These are phyloP conservation scores for Apomyelois bistriatella DNA, from an alignment of 2,888 invertebrate species.

Conservation along the genomic window DNA sequence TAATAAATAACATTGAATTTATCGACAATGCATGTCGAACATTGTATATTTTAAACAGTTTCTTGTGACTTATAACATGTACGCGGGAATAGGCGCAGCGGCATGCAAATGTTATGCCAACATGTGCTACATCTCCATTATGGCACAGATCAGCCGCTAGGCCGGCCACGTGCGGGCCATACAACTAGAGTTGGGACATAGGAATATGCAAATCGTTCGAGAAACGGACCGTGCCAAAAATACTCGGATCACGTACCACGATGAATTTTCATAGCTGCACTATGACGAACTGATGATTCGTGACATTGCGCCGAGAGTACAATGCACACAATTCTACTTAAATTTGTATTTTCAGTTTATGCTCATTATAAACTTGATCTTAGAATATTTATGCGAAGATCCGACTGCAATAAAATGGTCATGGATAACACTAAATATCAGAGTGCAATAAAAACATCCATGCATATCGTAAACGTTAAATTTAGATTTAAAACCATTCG, in stretches of 20 bases:
- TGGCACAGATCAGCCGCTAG: constrained; percentile 33
- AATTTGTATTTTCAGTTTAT: constrained; percentile 15
- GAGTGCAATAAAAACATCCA: not conserved
- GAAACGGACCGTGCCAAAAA: constrained; percentile 49
- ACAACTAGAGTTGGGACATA: constrained; percentile 39
- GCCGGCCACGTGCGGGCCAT: constrained; percentile 53
- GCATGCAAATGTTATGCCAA: constrained; percentile 40
- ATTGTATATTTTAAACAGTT: constrained; percentile 23
- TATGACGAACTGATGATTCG: constrained; percentile 43
- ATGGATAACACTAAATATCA: not conserved
- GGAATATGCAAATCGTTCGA: constrained; percentile 59
- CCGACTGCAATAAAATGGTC: not conserved
- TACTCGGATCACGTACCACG: constrained; percentile 40
- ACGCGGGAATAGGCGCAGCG: constrained; percentile 24
- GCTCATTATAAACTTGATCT: not conserved
- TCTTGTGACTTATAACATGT: constrained; percentile 26
- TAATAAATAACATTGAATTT: not conserved
- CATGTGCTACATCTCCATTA: constrained; percentile 46
- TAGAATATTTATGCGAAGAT: not conserved
- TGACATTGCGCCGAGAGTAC: constrained; percentile 31
- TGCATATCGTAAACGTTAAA: not conserved
- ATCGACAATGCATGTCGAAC: constrained; percentile 11
- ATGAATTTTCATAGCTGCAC: constrained; percentile 44
- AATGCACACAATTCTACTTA: constrained; percentile 23
- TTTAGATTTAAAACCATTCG: not conserved